These are phyloP conservation scores for Dynastes maya DNA, from an alignment of 2,888 invertebrate species.

Conservation along the genomic window DNA sequence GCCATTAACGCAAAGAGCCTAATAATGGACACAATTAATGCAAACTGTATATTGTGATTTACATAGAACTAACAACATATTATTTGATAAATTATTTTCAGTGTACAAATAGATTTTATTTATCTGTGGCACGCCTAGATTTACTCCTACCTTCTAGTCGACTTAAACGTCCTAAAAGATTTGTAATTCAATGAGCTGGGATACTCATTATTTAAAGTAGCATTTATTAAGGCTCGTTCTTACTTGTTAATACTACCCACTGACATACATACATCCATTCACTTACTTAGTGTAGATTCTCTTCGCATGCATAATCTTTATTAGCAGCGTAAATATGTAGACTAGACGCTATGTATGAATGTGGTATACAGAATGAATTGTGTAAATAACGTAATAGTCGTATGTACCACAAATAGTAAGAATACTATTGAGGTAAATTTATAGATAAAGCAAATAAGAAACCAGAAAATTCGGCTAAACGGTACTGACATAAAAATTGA, in stretches of 20 bases:
- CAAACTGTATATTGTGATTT: too few species aligned
- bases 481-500: too few species aligned
- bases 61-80: background rate
- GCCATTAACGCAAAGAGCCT: too few species aligned
- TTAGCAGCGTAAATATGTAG: background rate
- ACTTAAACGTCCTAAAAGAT: conserved; percentile 7
- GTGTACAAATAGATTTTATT: background rate
- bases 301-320: conserved; percentile 29
- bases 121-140: background rate
- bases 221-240: conserved; percentile 35
- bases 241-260: conserved; percentile 45
- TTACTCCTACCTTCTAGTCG: conserved; percentile 1
- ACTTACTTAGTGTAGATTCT: conserved; percentile 5
- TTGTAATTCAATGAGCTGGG: conserved; percentile 38
- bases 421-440: too few species aligned
- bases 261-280: conserved; percentile 14
- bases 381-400: too few species aligned
- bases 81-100: background rate
- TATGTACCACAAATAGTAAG: too few species aligned
- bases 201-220: conserved; percentile 32
- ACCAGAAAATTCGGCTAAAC: too few species aligned
- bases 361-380: too few species aligned
- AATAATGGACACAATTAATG: too few species aligned
- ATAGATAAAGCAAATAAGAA: too few species aligned
- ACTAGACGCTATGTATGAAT: background rate